Percentiles rank a stretch among this genome's conserved stretches.
phyloP scores from a whole-genome alignment of 2,113 vertebrate species.

The Fregata magnificens region DNA sequence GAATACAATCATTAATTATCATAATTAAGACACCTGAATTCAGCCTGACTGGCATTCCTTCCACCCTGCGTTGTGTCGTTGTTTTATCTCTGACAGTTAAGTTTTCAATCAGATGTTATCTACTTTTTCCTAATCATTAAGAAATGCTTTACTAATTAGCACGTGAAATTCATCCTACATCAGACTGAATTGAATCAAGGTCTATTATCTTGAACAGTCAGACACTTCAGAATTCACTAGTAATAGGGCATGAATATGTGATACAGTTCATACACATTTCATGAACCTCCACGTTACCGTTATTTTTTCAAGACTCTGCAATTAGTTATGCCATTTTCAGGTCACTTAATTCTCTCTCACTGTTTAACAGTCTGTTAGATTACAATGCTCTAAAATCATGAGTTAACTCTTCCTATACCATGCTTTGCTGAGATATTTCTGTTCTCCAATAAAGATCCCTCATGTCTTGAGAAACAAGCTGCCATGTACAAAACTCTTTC shows the following conservation, averaged over 20 bases:
- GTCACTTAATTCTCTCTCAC: slow-evolving; percentile 77
- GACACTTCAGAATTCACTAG: slow-evolving; percentile 78
- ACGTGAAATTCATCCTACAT: slow-evolving; percentile 80
- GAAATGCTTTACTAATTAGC: slow-evolving; percentile 83
- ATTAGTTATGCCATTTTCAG: slow-evolving; percentile 80
- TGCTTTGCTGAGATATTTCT: slow-evolving; percentile 8
- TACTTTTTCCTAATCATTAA: slow-evolving; percentile 80
- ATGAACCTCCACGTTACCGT: slow-evolving; percentile 74
- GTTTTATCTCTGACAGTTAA: slow-evolving; percentile 79
- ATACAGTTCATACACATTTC: slow-evolving; percentile 81
- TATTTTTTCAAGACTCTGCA: slow-evolving; percentile 67
- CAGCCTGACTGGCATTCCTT: slow-evolving; percentile 70
- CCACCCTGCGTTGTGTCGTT: slow-evolving; percentile 70
- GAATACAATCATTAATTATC: slow-evolving; percentile 82
- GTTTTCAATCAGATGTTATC: slow-evolving; percentile 81
- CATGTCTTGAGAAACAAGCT: neutral
- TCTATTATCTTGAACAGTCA: slow-evolving; percentile 80
- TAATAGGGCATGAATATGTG: slow-evolving; percentile 82
- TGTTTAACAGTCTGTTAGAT: slow-evolving; percentile 73
- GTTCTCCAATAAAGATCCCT: neutral
- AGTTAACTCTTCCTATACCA: slow-evolving; percentile 57
- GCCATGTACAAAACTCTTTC: neutral
- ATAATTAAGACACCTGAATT: slow-evolving; percentile 83
- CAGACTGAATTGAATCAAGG: slow-evolving; percentile 81
- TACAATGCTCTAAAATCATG: slow-evolving; percentile 61